Evolutionary conservation across 1,140 invertebrate genomes (phyloP).

Genomic region (Eriosoma lanigerum): DNA sequence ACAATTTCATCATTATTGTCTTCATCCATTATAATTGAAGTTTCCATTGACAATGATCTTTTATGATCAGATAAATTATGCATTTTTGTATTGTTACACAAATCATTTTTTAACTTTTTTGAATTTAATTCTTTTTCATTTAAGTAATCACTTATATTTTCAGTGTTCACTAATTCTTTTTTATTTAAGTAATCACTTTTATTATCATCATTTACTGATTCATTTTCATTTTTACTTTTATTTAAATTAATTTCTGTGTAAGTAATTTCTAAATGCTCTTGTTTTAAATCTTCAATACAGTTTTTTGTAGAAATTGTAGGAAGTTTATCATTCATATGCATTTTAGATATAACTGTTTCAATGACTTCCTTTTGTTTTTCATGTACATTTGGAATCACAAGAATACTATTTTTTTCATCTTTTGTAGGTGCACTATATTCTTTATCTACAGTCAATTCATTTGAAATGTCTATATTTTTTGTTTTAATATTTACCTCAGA

Average conservation of each 20-base stretch:
- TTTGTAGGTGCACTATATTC: background rate
- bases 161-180: background rate
- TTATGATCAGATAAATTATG: background rate
- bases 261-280: background rate
- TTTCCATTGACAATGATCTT: background rate
- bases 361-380: background rate
- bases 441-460: background rate
- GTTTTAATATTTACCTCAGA: background rate
- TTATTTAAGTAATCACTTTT: background rate
- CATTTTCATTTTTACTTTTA: background rate
- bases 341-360: background rate
- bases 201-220: background rate
- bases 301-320: background rate
- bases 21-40: background rate
- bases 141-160: background rate
- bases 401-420: background rate
- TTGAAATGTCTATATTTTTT: background rate
- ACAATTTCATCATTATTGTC: background rate
- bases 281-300: background rate
- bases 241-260: background rate
- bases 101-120: background rate
- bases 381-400: too few relatives aligned
- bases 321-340: background rate
- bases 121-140: background rate
- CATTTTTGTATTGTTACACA: background rate